phyloP scores from a whole-genome alignment of 2,113 vertebrate species.

The Gadus macrocephalus region DNA sequence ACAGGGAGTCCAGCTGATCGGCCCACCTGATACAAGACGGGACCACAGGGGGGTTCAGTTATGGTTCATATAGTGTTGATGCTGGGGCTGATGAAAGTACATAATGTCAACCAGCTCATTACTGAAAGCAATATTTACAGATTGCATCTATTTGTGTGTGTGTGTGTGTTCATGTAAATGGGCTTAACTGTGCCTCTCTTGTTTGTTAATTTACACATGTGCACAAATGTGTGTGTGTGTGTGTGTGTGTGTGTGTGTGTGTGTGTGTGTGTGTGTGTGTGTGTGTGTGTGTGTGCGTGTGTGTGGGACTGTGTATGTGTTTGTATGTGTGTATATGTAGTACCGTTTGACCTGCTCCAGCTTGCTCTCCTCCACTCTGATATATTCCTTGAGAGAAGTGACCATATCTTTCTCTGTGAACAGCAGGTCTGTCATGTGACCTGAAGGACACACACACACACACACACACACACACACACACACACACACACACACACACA shows the following conservation, averaged over 20 bases:
- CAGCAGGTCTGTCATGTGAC: slow-evolving; percentile 96
- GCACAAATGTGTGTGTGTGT: too few species aligned
- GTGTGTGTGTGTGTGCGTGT: background rate
- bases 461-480: too few species aligned
- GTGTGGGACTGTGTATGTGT: background rate
- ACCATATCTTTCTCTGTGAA: slow-evolving; percentile 95
- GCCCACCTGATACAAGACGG: slow-evolving; percentile 80
- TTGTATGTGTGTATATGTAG: slow-evolving; percentile 26
- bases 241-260: background rate
- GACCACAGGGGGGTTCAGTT: background rate
- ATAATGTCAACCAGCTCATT: too few species aligned
- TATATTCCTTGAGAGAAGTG: slow-evolving; percentile 96
- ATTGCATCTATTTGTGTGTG: too few species aligned
- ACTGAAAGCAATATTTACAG: too few species aligned
- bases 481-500: too few species aligned
- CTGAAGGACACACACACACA: slow-evolving; percentile 54
- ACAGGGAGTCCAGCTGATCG: slow-evolving; percentile 86
- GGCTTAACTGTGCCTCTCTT: too few species aligned
- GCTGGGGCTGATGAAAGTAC: background rate
- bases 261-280: background rate
- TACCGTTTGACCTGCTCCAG: slow-evolving; percentile 90
- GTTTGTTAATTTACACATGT: too few species aligned
- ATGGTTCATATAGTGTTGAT: too few species aligned
- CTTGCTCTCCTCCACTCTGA: slow-evolving; percentile 92
- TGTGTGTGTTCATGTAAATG: too few species aligned